Conservation (phyloP, 1,140 invertebrate species). For the Hyles euphorbiae region DNA sequence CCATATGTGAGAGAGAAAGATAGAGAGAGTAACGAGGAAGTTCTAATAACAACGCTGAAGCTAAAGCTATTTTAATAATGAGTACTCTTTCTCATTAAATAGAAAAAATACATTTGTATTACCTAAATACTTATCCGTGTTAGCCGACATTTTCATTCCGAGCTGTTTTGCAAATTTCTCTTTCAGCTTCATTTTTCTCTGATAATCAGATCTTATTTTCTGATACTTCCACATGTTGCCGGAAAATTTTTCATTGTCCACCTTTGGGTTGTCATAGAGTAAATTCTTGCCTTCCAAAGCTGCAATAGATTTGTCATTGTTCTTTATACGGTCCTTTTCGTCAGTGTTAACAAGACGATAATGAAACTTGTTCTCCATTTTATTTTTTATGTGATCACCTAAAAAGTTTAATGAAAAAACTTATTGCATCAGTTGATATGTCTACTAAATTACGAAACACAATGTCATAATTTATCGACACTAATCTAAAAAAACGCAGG, state of each 20-base stretch:
- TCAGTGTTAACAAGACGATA: slow-evolving; percentile 51
- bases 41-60: no score
- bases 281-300: slow-evolving; percentile 59
- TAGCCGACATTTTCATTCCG: slow-evolving; percentile 30
- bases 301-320: slow-evolving; percentile 65
- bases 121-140: slow-evolving; percentile 50
- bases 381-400: slow-evolving; percentile 43
- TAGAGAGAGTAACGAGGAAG: no score
- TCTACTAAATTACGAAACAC: no score
- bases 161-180: slow-evolving; percentile 54
- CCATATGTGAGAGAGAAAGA: no score
- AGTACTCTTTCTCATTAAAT: not conserved
- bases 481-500: no score
- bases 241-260: slow-evolving; percentile 33
- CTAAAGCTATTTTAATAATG: no score
- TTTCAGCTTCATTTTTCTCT: slow-evolving; percentile 45
- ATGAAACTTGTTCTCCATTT: slow-evolving; percentile 39
- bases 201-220: slow-evolving; percentile 34
- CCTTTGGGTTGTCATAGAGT: slow-evolving; percentile 42
- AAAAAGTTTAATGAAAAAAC: slow-evolving; percentile 24
- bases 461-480: no score
- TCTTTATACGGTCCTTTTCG: slow-evolving; percentile 60
- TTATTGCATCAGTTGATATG: no score
- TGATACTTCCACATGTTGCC: slow-evolving; percentile 56
- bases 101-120: slow-evolving; percentile 14